Conservation (phyloP, 2,797 vertebrate genomes). For the Pogoniulus pusillus region DNA sequence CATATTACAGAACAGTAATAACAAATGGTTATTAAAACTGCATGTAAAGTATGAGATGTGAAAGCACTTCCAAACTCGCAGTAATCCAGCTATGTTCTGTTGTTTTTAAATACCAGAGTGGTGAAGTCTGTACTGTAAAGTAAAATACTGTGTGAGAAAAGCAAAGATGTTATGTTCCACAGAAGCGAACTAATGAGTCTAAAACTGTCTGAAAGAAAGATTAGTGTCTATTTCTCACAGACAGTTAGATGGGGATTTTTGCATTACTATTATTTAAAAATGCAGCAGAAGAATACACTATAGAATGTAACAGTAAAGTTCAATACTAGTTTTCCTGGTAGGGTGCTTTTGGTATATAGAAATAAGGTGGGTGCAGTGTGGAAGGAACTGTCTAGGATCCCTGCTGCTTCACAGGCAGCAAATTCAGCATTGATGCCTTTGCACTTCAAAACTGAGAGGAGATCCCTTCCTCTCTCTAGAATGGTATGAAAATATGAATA, state of each 20-base stretch:
- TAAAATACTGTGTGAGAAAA: background rate
- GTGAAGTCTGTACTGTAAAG: background rate
- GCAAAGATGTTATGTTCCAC: background rate
- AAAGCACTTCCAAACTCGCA: conserved; percentile 40
- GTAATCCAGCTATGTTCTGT: background rate
- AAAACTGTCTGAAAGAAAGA: background rate
- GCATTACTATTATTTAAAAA: background rate
- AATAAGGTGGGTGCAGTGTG: background rate
- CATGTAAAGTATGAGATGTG: conserved; percentile 54
- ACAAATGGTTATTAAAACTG: conserved; percentile 73
- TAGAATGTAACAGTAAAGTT: background rate
- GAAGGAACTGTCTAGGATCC: background rate
- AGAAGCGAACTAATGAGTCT: background rate
- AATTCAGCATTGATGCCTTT: background rate
- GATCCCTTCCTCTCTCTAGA: background rate
- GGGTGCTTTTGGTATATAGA: background rate
- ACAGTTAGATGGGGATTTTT: background rate
- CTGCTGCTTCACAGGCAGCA: background rate
- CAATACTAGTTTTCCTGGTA: background rate
- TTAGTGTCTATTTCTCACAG: background rate
- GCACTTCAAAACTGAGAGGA: background rate
- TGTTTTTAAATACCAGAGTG: conserved; percentile 45
- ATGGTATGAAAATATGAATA: background rate
- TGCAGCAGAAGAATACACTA: background rate
- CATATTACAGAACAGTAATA: conserved; percentile 62